Evolutionary conservation across 2,113 vertebrate species (phyloP).

Genomic region (Dasyprocta punctata): DNA sequence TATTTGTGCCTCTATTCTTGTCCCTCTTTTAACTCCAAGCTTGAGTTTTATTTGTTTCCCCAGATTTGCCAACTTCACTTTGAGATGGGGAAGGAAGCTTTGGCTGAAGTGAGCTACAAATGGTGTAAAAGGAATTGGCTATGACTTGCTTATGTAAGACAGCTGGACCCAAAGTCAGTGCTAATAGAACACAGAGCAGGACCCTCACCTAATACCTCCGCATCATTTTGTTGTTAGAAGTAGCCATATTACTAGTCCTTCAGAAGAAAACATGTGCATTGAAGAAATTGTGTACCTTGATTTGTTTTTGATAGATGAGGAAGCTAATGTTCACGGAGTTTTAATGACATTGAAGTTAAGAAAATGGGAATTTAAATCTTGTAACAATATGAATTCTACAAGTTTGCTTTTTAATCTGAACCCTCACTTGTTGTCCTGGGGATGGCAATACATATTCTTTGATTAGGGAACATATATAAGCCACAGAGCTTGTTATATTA

Average conservation of each 20-base stretch:
- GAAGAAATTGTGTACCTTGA: background rate
- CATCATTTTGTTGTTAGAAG: background rate
- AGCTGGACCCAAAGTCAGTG: background rate
- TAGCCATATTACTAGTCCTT: background rate
- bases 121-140: background rate
- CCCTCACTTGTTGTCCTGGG: background rate
- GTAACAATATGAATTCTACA: background rate
- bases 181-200: background rate
- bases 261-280: accelerated
- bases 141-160: accelerated
- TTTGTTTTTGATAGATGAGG: background rate
- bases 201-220: accelerated
- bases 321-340: background rate
- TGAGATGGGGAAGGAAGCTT: background rate
- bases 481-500: background rate
- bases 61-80: background rate
- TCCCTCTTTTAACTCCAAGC: slow-evolving; percentile 32
- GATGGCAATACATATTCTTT: background rate
- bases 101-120: background rate
- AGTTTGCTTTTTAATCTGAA: background rate
- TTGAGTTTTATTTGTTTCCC: slow-evolving; percentile 34
- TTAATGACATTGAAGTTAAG: background rate
- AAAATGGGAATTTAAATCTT: background rate
- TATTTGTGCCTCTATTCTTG: background rate
- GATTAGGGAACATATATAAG: background rate